These are phyloP conservation scores for Zoanthus gigantus DNA, from an alignment of 92 coral and sea anemone genomes.

Conservation along the genomic window DNA sequence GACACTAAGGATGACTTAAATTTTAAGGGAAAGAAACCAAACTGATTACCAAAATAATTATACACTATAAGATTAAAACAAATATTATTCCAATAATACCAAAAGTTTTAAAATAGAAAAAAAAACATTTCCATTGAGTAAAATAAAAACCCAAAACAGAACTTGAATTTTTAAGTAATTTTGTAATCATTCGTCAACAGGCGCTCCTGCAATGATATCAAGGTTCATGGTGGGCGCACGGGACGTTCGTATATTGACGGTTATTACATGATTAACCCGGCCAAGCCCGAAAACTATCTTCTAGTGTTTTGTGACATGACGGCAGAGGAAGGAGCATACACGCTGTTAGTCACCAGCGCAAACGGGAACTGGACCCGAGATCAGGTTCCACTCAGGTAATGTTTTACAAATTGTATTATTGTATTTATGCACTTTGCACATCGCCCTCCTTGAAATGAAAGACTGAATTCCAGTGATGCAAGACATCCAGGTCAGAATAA, in stretches of 20 bases:
- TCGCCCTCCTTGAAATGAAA: too few relatives aligned
- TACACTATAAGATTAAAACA: too few relatives aligned
- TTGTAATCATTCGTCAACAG: neutral
- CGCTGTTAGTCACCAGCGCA: slow-evolving; percentile 68
- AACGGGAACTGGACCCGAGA: slow-evolving; percentile 66
- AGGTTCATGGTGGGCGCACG: slow-evolving; percentile 56
- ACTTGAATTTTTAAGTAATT: too few relatives aligned
- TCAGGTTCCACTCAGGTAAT: slow-evolving; percentile 67
- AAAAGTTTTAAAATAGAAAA: too few relatives aligned
- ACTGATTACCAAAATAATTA: too few relatives aligned
- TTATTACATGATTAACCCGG: slow-evolving; percentile 56
- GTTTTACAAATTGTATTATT: neutral
- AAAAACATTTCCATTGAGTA: too few relatives aligned
- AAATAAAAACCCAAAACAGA: too few relatives aligned
- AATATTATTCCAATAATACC: too few relatives aligned
- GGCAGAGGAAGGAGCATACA: slow-evolving; percentile 65
- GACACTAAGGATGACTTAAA: too few relatives aligned
- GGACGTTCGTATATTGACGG: slow-evolving; percentile 38
- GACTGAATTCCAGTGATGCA: too few relatives aligned
- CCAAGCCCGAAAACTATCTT: slow-evolving; percentile 52
- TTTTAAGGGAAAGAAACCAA: too few relatives aligned
- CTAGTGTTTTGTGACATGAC: slow-evolving; percentile 75
- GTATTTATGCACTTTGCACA: neutral
- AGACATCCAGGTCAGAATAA: too few relatives aligned
- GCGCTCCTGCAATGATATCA: slow-evolving; percentile 72